These are phyloP conservation scores for Cettia cetti DNA, from an alignment of 2,113 vertebrate genomes.

Conservation along the genomic window DNA sequence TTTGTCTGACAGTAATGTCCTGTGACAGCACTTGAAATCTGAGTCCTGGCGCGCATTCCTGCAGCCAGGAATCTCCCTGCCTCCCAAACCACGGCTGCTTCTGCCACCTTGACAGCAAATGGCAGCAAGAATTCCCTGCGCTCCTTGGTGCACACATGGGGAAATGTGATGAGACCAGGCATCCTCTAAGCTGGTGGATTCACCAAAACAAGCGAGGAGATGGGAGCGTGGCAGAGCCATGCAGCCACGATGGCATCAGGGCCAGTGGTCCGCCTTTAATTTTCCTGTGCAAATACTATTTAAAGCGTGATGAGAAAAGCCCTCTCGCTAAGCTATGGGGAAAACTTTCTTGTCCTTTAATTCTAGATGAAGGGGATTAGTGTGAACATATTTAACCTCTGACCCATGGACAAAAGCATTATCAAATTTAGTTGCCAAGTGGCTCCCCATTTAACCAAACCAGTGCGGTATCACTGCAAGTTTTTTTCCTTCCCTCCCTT, in stretches of 20 bases:
- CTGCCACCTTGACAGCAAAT: not conserved
- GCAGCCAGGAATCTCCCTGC: constrained; percentile 24
- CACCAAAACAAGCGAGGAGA: not conserved
- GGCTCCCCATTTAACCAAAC: constrained; percentile 73
- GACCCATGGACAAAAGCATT: constrained; percentile 87
- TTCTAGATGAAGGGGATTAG: constrained; percentile 91
- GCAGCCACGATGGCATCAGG: not conserved
- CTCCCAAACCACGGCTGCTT: not conserved
- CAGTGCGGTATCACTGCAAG: constrained; percentile 42
- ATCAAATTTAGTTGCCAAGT: constrained; percentile 90
- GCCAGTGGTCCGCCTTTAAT: constrained; percentile 59
- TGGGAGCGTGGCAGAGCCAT: not conserved
- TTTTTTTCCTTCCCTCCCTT: not conserved
- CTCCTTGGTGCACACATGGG: not conserved
- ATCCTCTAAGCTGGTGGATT: not conserved
- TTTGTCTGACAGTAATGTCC: constrained; percentile 69
- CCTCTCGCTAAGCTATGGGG: constrained; percentile 74
- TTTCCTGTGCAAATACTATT: constrained; percentile 84
- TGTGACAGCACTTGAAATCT: constrained; percentile 65
- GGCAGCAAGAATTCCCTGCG: not conserved
- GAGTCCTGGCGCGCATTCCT: constrained; percentile 34
- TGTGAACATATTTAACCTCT: constrained; percentile 91
- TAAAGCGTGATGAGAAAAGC: constrained; percentile 73
- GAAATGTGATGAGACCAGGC: not conserved
- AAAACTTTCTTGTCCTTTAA: constrained; percentile 85